Evolutionary conservation across 2,888 invertebrate species (phyloP).

Genomic region (Beris chalybata): DNA sequence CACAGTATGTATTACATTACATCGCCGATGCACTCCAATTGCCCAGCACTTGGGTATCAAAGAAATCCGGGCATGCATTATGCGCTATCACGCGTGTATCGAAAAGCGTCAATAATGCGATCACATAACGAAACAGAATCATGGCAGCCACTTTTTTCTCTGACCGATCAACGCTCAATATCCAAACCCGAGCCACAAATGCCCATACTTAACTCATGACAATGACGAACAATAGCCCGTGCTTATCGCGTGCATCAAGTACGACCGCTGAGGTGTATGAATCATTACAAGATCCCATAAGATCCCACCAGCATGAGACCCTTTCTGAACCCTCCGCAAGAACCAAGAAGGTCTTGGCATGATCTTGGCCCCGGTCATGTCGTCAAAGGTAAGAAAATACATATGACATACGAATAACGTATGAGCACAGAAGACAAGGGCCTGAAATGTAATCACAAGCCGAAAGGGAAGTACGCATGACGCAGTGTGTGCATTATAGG

Average conservation of each 20-base stretch:
- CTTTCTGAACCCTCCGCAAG: too few species aligned
- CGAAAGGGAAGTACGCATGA: conserved; percentile 37
- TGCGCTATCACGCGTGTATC: conserved; percentile 12
- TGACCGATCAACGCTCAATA: conserved; percentile 8
- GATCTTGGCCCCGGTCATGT: conserved; percentile 15
- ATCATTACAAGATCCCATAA: conserved; percentile 24
- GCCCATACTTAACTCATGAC: conserved; percentile 6
- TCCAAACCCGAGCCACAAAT: neutral
- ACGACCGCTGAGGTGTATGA: conserved; percentile 24
- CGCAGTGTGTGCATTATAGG: conserved; percentile 4
- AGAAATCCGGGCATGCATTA: conserved; percentile 11
- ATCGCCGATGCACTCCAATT: neutral
- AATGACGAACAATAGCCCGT: conserved; percentile 35
- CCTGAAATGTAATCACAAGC: conserved; percentile 7
- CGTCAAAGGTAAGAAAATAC: conserved; percentile 14
- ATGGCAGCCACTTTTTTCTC: conserved; percentile 4
- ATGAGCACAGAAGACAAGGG: too few species aligned
- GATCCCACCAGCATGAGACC: conserved; percentile 10
- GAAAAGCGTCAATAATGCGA: neutral
- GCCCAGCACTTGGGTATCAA: conserved; percentile 6
- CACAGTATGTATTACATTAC: neutral
- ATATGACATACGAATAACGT: neutral
- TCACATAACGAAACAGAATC: conserved; percentile 26
- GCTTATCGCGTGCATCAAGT: conserved; percentile 36
- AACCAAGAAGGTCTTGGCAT: neutral